Evolutionary conservation across 2,888 invertebrate species (phyloP).

Genomic region (Machimus atricapillus): DNA sequence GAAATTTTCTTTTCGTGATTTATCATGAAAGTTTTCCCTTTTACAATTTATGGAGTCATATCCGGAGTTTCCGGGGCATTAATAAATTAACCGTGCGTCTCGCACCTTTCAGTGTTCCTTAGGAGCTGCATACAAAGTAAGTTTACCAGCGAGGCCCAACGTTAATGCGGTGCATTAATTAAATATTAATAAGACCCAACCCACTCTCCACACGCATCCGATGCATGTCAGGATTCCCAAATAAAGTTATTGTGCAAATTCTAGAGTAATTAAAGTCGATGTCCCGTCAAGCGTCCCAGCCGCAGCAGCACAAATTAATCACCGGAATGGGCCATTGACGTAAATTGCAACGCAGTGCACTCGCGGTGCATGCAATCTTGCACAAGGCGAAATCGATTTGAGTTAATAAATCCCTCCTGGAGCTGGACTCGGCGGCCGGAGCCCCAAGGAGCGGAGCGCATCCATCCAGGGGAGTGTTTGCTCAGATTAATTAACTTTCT

Average conservation of each 20-base stretch:
- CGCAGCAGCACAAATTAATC: neutral
- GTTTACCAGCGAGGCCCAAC: neutral
- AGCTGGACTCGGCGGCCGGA: neutral
- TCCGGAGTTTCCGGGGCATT: neutral
- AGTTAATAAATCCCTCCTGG: constrained; percentile 1
- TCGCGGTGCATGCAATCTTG: neutral
- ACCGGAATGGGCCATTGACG: neutral
- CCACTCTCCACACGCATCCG: constrained; percentile 5
- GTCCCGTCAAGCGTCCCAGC: constrained; percentile 1
- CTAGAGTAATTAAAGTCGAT: neutral
- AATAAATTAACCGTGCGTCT: neutral
- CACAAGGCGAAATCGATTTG: neutral
- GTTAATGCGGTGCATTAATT: neutral
- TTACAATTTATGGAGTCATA: neutral
- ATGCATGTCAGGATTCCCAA: neutral
- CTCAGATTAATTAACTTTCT: constrained; percentile 15
- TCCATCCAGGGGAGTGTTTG: neutral
- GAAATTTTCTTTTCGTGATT: neutral
- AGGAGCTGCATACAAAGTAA: neutral
- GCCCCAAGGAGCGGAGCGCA: neutral
- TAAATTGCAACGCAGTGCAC: neutral
- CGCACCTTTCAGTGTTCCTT: neutral
- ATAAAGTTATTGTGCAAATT: neutral
- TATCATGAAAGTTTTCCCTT: neutral
- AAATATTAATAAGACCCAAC: neutral